These are phyloP conservation scores for Campylomormyrus tamandua DNA, from an alignment of 2,113 vertebrate species.

Conservation along the genomic window DNA sequence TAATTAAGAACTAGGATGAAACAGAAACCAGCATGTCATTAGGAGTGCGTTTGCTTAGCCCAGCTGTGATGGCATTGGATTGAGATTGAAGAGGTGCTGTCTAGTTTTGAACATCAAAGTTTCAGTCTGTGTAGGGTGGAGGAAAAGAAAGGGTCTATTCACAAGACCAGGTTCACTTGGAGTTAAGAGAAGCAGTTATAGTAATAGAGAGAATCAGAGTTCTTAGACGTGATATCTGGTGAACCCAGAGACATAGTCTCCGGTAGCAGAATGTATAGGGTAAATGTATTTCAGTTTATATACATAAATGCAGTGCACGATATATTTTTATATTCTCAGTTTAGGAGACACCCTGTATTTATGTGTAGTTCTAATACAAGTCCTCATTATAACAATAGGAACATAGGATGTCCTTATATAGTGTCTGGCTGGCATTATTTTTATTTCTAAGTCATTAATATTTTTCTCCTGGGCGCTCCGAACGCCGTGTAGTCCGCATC, in stretches of 20 bases:
- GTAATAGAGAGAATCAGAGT: not conserved
- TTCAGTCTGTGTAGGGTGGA: not conserved
- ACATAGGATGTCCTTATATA: not conserved
- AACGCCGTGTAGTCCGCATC: not conserved
- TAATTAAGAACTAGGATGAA: not conserved
- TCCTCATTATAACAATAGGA: not conserved
- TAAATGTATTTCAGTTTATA: not conserved
- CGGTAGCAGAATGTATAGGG: not conserved
- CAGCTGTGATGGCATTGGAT: not conserved
- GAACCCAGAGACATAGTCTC: not conserved
- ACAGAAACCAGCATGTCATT: not conserved
- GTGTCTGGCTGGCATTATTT: not conserved
- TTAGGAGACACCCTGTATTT: not conserved
- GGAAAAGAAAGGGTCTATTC: not conserved
- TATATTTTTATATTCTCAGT: not conserved
- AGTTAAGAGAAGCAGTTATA: not conserved
- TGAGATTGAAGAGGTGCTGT: not conserved
- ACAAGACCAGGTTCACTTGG: not conserved
- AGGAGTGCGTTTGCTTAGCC: not conserved
- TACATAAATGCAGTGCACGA: not conserved
- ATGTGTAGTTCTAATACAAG: not conserved
- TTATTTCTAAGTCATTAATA: not conserved
- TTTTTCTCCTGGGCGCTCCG: not conserved
- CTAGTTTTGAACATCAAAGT: not conserved
- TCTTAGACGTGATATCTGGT: not conserved